A percentile compares a stretch with the other conserved stretches of the same genome.
These are phyloP conservation scores for Climacteris rufus DNA, from an alignment of 2,113 vertebrate genomes.

Conservation along the genomic window DNA sequence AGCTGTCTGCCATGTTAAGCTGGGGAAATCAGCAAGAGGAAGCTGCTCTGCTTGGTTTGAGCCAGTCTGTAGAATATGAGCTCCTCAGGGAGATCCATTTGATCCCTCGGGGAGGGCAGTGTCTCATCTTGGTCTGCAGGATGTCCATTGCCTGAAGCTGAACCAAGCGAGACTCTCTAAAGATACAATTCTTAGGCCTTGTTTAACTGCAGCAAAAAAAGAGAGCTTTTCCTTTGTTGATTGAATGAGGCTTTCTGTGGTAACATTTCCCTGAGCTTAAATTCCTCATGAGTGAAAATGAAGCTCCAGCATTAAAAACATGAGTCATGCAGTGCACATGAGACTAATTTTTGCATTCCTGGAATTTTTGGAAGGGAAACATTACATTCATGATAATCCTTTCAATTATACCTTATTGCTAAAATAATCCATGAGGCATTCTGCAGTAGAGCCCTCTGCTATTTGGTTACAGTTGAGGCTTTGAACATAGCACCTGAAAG, in stretches of 20 bases:
- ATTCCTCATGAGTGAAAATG: constrained; percentile 72
- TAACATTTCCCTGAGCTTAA: constrained; percentile 47
- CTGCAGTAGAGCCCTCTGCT: not conserved
- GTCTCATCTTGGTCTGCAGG: not conserved
- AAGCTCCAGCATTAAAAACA: constrained; percentile 68
- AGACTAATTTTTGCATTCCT: constrained; percentile 69
- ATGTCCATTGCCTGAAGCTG: not conserved
- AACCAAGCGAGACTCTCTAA: not conserved
- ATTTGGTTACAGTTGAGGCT: constrained; percentile 2
- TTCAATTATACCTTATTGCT: constrained; percentile 69
- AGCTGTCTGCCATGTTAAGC: not conserved
- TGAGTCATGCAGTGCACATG: constrained; percentile 69
- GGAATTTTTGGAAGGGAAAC: constrained; percentile 73
- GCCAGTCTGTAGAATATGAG: not conserved
- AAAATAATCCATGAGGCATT: constrained; percentile 47
- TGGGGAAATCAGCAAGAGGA: not conserved
- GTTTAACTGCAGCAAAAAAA: constrained; percentile 8
- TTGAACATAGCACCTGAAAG: constrained; percentile 20
- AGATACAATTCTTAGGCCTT: not conserved
- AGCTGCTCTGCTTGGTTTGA: not conserved
- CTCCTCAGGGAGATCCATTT: not conserved
- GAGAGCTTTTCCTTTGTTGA: constrained; percentile 10
- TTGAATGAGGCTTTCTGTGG: constrained; percentile 54
- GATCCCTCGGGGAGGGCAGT: not conserved
- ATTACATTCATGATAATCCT: constrained; percentile 65